Percentiles rank a stretch among this genome's conserved stretches.
phyloP scores from a whole-genome alignment of 2,888 invertebrate genomes.

The Scrobipalpa atriplicella region DNA sequence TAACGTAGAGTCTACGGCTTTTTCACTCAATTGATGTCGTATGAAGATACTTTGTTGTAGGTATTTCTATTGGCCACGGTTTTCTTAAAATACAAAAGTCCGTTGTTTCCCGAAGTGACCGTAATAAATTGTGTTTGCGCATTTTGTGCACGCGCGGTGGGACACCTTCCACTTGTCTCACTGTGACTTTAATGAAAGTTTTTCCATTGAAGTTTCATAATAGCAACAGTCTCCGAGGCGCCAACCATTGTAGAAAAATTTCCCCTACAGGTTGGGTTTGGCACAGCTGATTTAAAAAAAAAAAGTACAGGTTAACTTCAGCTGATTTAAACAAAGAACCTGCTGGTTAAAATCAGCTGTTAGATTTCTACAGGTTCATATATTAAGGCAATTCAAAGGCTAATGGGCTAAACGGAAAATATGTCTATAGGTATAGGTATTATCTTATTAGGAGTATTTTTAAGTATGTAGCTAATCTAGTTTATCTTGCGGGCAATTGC shows the following conservation, averaged over 20 bases:
- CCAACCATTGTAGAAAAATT: not conserved
- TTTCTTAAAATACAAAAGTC: constrained; percentile 64
- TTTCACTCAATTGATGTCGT: not conserved
- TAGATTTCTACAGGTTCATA: not conserved
- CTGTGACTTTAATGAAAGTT: constrained; percentile 50
- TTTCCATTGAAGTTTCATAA: not conserved
- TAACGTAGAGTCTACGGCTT: not conserved
- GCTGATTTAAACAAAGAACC: not conserved
- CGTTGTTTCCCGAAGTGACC: constrained; percentile 57
- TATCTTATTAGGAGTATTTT: too few relatives aligned
- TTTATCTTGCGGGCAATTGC: too few relatives aligned
- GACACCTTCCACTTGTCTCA: constrained; percentile 50
- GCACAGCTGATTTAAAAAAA: not conserved
- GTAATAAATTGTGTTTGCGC: constrained; percentile 70
- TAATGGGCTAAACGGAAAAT: not conserved
- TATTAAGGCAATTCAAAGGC: too few relatives aligned
- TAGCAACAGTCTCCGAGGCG: not conserved
- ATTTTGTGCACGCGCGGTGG: constrained; percentile 38
- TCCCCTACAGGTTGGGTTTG: not conserved
- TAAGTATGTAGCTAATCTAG: too few relatives aligned
- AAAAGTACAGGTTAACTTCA: constrained; percentile 1
- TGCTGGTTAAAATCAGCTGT: not conserved
- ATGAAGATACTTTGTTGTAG: constrained; percentile 51
- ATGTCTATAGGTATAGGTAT: not conserved
- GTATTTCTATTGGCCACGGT: constrained; percentile 67